Percentiles rank a stretch among this genome's conserved stretches.
phyloP scores from a whole-genome alignment of 2,888 invertebrate genomes.

The Xylota segnis region DNA sequence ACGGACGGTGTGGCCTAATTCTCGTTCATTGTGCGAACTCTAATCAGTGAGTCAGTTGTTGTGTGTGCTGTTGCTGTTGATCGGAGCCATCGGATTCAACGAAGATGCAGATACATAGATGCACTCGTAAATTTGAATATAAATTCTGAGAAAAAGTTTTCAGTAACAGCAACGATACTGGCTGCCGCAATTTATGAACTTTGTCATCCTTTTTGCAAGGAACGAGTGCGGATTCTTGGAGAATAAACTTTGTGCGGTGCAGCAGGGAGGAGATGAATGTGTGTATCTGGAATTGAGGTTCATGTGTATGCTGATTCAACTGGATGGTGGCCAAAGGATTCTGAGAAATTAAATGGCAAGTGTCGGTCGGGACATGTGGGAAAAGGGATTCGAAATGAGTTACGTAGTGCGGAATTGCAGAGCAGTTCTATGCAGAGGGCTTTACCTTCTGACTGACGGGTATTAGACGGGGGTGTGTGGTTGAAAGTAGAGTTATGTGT shows the following conservation, averaged over 20 bases:
- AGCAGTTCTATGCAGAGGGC: background rate
- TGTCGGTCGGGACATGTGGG: background rate
- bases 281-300: background rate
- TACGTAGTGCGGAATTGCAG: background rate
- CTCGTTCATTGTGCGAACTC: slow-evolving; percentile 39
- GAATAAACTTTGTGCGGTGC: background rate
- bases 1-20: slow-evolving; percentile 62
- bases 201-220: background rate
- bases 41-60: slow-evolving; percentile 62
- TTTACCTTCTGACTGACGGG: background rate
- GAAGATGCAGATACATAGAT: background rate
- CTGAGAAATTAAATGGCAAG: background rate
- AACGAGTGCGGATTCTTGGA: background rate
- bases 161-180: slow-evolving; percentile 10
- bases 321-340: background rate
- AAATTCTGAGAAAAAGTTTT: slow-evolving; percentile 13
- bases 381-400: background rate
- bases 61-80: no score
- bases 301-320: slow-evolving; percentile 3
- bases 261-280: background rate
- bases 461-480: background rate
- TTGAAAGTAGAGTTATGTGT: no score
- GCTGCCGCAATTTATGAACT: slow-evolving; percentile 15
- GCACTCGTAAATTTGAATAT: slow-evolving; percentile 18
- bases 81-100: slow-evolving; percentile 11